Evolutionary conservation across 2,888 invertebrate species (phyloP).

Genomic region (Perizoma flavofasciatum): DNA sequence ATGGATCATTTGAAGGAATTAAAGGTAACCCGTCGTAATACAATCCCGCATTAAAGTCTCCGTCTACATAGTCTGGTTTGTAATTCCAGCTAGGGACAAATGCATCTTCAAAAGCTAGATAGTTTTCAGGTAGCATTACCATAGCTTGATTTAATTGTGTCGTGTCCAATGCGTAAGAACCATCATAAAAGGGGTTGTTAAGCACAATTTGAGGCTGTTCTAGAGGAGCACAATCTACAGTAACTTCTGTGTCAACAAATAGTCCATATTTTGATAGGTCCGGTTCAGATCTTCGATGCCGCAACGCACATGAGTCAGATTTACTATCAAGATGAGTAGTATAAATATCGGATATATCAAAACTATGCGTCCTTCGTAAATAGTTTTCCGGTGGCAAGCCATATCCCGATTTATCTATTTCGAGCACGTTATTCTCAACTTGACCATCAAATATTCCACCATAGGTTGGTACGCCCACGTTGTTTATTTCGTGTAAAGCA

Average conservation of each 20-base stretch:
- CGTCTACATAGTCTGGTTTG: constrained; percentile 65
- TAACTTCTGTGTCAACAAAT: constrained; percentile 70
- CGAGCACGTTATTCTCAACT: constrained; percentile 51
- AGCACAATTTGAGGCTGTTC: constrained; percentile 71
- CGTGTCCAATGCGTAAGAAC: constrained; percentile 67
- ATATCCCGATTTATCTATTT: constrained; percentile 50
- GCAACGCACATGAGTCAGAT: constrained; percentile 54
- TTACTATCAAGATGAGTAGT: constrained; percentile 55
- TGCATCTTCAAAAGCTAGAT: constrained; percentile 80
- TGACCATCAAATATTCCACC: constrained; percentile 58
- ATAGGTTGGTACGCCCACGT: constrained; percentile 74
- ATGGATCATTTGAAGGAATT: constrained; percentile 74
- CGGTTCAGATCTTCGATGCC: constrained; percentile 71
- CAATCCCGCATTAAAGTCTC: constrained; percentile 60
- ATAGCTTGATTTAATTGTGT: constrained; percentile 62
- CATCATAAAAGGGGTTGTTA: constrained; percentile 80
- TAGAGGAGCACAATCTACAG: constrained; percentile 61
- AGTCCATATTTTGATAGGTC: constrained; percentile 75
- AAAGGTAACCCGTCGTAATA: constrained; percentile 72
- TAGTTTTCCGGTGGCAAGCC: constrained; percentile 55
- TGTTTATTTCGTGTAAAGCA: constrained; percentile 76
- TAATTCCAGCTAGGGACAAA: constrained; percentile 78
- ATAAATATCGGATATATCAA: constrained; percentile 73
- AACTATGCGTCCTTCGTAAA: constrained; percentile 74
- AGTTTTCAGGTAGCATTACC: constrained; percentile 76